Percentiles rank a stretch among this genome's conserved stretches.
Evolutionary conservation across 2,888 invertebrate species (phyloP).

Genomic region (Apoda limacodes): DNA sequence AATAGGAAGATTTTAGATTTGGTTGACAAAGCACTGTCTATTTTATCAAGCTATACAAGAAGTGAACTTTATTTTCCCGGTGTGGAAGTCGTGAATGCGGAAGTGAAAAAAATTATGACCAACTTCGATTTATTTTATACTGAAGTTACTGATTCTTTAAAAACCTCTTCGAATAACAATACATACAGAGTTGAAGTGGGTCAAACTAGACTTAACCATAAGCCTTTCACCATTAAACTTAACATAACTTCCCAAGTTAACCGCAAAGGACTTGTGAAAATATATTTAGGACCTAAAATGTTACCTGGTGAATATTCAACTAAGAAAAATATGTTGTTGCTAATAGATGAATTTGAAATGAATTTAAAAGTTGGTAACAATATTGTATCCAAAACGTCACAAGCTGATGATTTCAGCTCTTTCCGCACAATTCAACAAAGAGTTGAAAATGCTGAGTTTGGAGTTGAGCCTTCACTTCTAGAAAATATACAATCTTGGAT

Average conservation of each 20-base stretch:
- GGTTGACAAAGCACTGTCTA: constrained; percentile 67
- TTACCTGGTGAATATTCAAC: constrained; percentile 63
- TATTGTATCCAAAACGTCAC: constrained; percentile 71
- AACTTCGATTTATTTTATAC: constrained; percentile 75
- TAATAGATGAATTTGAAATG: constrained; percentile 70
- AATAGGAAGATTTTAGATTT: constrained; percentile 71
- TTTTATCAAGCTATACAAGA: constrained; percentile 67
- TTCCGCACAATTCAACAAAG: constrained; percentile 70
- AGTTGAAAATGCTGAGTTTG: constrained; percentile 68
- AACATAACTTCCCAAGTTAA: constrained; percentile 70
- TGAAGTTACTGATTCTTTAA: constrained; percentile 73
- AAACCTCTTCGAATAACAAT: constrained; percentile 32
- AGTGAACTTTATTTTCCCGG: constrained; percentile 73
- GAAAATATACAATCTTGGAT: constrained; percentile 65
- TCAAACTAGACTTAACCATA: constrained; percentile 78
- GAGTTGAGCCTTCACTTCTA: constrained; percentile 56
- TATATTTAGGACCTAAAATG: constrained; percentile 78
- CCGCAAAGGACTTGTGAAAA: constrained; percentile 71
- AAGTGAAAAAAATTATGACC: constrained; percentile 74
- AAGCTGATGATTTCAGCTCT: constrained; percentile 73
- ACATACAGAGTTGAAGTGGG: constrained; percentile 50
- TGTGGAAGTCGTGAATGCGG: constrained; percentile 71
- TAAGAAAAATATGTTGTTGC: constrained; percentile 68
- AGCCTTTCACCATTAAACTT: constrained; percentile 75
- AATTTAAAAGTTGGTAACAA: constrained; percentile 74